These are phyloP conservation scores for Falco peregrinus DNA, from an alignment of 2,797 vertebrate genomes.

Conservation along the genomic window DNA sequence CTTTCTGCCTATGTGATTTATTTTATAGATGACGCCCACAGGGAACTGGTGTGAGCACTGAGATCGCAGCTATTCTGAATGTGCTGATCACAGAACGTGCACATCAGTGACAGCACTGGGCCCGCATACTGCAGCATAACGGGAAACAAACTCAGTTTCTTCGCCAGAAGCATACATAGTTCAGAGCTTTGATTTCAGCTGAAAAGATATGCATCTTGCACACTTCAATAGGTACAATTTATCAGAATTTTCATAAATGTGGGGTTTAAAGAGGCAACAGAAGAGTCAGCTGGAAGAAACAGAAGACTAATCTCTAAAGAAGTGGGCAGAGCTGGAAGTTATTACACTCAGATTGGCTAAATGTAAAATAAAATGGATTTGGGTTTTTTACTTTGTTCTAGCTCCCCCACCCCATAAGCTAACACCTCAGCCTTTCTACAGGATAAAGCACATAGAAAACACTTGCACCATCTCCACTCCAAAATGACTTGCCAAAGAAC, in stretches of 20 bases:
- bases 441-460: neutral
- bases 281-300: neutral
- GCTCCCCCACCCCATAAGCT: neutral
- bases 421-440: neutral
- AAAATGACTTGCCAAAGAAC: neutral
- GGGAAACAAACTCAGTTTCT: neutral
- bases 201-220: neutral
- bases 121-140: neutral
- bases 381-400: neutral
- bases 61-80: neutral
- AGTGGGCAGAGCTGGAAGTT: neutral
- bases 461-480: neutral
- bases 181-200: neutral
- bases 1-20: neutral
- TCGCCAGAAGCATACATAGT: neutral
- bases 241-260: constrained; percentile 8
- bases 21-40: neutral
- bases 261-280: neutral
- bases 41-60: neutral
- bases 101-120: neutral
- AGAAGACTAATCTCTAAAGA: neutral
- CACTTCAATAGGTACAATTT: neutral
- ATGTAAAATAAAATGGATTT: neutral
- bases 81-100: neutral
- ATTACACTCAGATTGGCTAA: neutral